Evolutionary conservation across 2,797 vertebrate genomes (phyloP), one percentile per base, ranked within the genome.

Genomic region (Mastacembelus armatus): DNA sequence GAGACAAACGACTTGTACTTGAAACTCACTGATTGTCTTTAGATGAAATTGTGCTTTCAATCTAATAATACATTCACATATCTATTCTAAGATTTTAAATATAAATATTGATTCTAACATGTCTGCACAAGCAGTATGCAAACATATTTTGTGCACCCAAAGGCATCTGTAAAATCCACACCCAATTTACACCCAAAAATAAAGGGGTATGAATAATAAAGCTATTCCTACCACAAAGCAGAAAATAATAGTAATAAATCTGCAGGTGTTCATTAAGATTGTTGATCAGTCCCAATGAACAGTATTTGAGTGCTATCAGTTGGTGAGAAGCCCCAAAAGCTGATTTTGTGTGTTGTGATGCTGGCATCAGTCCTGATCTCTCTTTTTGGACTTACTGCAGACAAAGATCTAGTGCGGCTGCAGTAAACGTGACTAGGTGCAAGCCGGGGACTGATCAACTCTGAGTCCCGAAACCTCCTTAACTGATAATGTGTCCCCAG

Each of bases 11-110:
- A 39, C 38, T 12, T 21, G 27, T 42, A 60, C 64, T 61, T 52
- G 45, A 74, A 72, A 57, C 12, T n/a, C n/a, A 44, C 27, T 70
- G 59, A 71, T 81, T 71, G 7, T 10, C 49, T 58, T 56, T 24
- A 29, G 7, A 21, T 74, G 52, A 59, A 74, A 32, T 24, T n/a
- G n/a, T 32, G 26, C 42, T 79, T 51, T 67, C 19, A 56, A 61
- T 3, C 47, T 60, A 35, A 60, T 39, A 47, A 65, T 11, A 21
- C 16, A 38, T 29, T 16, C 10, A 36, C 15, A 43, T 21, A 63
- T 45, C 2, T 42, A 18, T 27, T 51, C 2, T 19, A 19, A 56
- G 6, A 56, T 54, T 33, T 33, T 9, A 22, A 19, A 33, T 45
- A 4, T 8, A 43, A 32, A 24, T 39, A 36, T 15, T 47, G 4